Evolutionary conservation across 2,888 invertebrate genomes (phyloP), one percentile per base, ranked within the genome.

Genomic region (Trypoxylon attenuatum): DNA sequence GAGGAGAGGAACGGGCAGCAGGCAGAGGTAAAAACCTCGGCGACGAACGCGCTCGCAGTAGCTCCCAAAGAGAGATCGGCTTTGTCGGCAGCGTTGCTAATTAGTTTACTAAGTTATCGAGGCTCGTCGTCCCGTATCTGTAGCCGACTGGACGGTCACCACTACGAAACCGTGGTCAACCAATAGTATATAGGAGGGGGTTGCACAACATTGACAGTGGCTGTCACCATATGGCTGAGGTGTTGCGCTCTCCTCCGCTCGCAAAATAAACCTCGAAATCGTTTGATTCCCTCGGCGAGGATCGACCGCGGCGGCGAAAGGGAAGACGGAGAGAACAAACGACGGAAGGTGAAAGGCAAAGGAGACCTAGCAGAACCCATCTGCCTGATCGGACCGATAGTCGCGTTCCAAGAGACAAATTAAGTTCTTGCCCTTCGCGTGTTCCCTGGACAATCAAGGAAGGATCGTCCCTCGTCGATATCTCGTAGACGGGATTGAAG

Each of bases 91-190:
- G 78, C 62, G 70, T 76, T 79, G 85, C 85, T 87, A 86, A 87
- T 87, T 86, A 86, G 86, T 87, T 86, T 85, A 86, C 85, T 83
- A 85, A 85, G 84, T 86, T 86, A 87, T 87, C 83, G 86, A n/a
- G n/a, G 83, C 82, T 80, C 78, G 13, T 33, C 71, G 71, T 67
- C 67, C 70, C 73, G 78, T 81, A 80, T 83, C 80, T 79, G 76
- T 79, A 76, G 66, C 43, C 54, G 55, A 58, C 18, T n/a, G n/a
- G n/a, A n/a, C 16, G 46, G 52, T 70, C 59, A 59, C 45, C 50
- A 63, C 49, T 49, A 57, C 39, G 59, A 42, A 47, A 41, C 56
- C 57, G 49, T 39, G 15, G 52, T n/a, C 21, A 25, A 25, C 10
- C 2, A 51, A n/a, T 29, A 38, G 16, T 29, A 33, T 27, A 25